These are phyloP conservation scores for Drosophila repletoides DNA, from an alignment of 1,140 invertebrate genomes.

Conservation along the genomic window DNA sequence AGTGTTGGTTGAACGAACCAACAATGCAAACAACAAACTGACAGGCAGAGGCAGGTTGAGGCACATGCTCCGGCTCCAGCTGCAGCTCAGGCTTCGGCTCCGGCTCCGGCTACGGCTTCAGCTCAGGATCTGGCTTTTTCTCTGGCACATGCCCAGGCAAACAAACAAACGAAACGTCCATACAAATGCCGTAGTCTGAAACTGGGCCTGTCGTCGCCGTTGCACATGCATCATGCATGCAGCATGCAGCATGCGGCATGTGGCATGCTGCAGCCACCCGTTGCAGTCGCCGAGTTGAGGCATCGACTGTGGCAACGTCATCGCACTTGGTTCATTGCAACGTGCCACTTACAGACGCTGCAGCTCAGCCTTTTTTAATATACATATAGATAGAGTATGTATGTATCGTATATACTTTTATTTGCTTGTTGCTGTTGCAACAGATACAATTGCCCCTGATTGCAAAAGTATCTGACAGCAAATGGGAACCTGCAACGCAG, in stretches of 20 bases:
- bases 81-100: background rate
- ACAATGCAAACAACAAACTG: slow-evolving; percentile 41
- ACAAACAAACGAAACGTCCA: slow-evolving; percentile 50
- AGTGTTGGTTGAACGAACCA: slow-evolving; percentile 13
- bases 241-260: slow-evolving; percentile 31
- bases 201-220: slow-evolving; percentile 33
- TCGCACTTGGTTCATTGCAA: slow-evolving; percentile 45
- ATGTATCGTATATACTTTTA: slow-evolving; percentile 29
- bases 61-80: background rate
- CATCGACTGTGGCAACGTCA: slow-evolving; percentile 42
- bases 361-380: slow-evolving; percentile 32
- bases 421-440: slow-evolving; percentile 2
- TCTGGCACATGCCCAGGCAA: slow-evolving; percentile 34
- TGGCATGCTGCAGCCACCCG: slow-evolving; percentile 52
- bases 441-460: slow-evolving; percentile 64
- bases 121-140: background rate
- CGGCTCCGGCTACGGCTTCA: background rate
- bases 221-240: slow-evolving; percentile 59
- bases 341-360: slow-evolving; percentile 42
- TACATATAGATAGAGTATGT: too few species aligned
- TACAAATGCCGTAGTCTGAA: slow-evolving; percentile 34
- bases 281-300: slow-evolving; percentile 26
- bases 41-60: slow-evolving; percentile 9
- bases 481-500: slow-evolving; percentile 28
- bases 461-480: slow-evolving; percentile 47